Percentiles rank a stretch among this genome's conserved stretches.
Evolutionary conservation across 2,113 vertebrate species (phyloP).

Genomic region (Numida meleagris): DNA sequence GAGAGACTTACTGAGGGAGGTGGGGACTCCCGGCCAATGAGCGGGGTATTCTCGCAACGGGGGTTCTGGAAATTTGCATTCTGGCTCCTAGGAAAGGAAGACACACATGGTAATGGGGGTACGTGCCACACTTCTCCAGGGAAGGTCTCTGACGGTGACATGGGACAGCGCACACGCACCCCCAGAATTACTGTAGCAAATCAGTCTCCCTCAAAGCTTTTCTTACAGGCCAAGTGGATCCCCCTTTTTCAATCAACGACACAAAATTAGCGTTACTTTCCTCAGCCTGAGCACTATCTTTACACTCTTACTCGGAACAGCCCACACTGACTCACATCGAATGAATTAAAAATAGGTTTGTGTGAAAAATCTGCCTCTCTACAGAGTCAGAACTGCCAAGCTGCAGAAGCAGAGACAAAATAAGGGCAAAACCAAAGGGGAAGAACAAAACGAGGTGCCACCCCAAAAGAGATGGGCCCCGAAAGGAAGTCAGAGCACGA

Average conservation of each 20-base stretch:
- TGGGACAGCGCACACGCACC: neutral
- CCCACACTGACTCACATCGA: conserved; percentile 21
- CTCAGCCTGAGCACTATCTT: conserved; percentile 7
- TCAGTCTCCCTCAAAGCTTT: neutral
- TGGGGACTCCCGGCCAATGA: conserved; percentile 97
- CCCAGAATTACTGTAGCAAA: neutral
- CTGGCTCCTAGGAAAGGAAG: conserved; percentile 87
- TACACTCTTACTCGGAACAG: conserved; percentile 33
- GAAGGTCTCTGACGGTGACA: neutral
- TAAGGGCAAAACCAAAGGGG: conserved; percentile 25
- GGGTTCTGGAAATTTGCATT: conserved; percentile 98
- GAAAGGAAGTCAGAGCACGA: neutral
- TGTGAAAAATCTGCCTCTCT: conserved; percentile 48
- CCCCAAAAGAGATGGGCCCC: neutral
- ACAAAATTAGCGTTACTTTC: neutral
- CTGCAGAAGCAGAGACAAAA: conserved; percentile 37
- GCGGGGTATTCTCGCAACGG: conserved; percentile 97
- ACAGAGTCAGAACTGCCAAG: conserved; percentile 4
- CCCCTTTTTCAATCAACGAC: neutral
- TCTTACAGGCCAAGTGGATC: neutral
- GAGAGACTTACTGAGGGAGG: conserved; percentile 93
- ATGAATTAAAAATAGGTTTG: conserved; percentile 53
- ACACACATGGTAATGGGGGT: conserved; percentile 53
- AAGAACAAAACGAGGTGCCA: neutral
- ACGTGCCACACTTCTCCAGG: neutral